These are phyloP conservation scores for Aramus guarauna DNA, from an alignment of 2,113 vertebrate genomes.

Conservation along the genomic window DNA sequence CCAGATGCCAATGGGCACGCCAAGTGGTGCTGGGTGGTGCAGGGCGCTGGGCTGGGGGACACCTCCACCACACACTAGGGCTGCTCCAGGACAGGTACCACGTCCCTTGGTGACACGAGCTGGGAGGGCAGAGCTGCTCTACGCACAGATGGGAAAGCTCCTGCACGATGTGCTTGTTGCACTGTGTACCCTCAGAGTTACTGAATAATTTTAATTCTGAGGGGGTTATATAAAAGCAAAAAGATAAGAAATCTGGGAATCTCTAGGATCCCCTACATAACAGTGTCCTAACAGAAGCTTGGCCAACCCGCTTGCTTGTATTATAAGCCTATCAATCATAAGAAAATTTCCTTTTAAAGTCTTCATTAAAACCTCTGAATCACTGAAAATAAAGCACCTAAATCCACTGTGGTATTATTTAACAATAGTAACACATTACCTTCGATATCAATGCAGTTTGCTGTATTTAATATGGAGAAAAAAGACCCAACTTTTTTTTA, in stretches of 20 bases:
- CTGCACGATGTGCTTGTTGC: not conserved
- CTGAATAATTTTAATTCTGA: not conserved
- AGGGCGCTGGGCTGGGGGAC: not conserved
- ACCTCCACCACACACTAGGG: not conserved
- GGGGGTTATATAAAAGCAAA: not conserved
- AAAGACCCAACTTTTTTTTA: not conserved
- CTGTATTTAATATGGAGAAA: not conserved
- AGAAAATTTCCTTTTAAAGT: not conserved
- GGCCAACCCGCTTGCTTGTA: not conserved
- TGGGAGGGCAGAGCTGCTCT: not conserved
- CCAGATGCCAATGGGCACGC: not conserved
- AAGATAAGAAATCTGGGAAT: not conserved
- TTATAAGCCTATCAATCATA: not conserved
- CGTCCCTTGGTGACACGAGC: fast-evolving
- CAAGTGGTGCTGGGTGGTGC: not conserved
- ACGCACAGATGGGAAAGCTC: not conserved
- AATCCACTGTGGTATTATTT: not conserved
- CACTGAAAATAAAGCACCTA: not conserved
- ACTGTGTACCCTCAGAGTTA: not conserved
- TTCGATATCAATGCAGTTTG: not conserved
- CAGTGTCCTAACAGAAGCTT: not conserved
- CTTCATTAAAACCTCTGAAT: not conserved
- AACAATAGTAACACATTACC: not conserved
- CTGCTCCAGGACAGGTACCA: not conserved
- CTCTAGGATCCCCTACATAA: not conserved